Percentiles rank a stretch among this genome's conserved stretches.
Evolutionary conservation across 2,797 vertebrate genomes (phyloP).

Genomic region (Dicrostonyx torquatus): DNA sequence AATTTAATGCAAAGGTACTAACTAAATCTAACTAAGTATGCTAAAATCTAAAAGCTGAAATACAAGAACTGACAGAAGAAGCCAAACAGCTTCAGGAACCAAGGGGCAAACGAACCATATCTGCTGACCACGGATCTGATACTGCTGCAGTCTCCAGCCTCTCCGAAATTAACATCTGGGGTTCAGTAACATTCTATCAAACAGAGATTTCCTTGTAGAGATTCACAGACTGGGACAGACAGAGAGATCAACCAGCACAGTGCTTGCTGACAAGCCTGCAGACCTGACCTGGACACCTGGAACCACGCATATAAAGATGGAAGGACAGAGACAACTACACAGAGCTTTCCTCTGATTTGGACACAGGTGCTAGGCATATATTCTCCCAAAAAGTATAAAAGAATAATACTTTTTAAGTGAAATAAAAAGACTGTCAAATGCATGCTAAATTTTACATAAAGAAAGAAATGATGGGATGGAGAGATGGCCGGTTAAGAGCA

Average conservation of each 20-base stretch:
- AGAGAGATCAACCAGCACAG: background rate
- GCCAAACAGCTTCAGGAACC: conserved; percentile 19
- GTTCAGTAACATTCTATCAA: background rate
- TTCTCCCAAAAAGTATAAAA: background rate
- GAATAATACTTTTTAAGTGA: background rate
- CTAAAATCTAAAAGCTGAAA: conserved; percentile 12
- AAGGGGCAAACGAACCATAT: background rate
- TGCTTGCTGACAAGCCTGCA: background rate
- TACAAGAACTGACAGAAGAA: background rate
- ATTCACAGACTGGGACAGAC: background rate
- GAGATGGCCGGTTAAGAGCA: no score
- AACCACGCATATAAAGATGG: background rate
- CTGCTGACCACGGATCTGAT: background rate
- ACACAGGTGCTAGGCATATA: background rate
- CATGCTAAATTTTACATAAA: conserved; percentile 8
- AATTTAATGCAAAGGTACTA: conserved; percentile 7
- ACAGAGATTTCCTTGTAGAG: conserved; percentile 33
- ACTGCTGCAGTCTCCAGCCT: background rate
- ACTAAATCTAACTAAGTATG: conserved; percentile 34
- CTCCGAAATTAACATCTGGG: conserved; percentile 4
- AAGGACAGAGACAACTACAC: background rate
- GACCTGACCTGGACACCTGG: background rate
- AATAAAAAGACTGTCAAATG: background rate
- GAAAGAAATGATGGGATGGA: conserved; percentile 47
- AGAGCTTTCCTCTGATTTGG: background rate